Evolutionary conservation across 2,797 vertebrate genomes (phyloP).

Genomic region (Sciurus carolinensis): DNA sequence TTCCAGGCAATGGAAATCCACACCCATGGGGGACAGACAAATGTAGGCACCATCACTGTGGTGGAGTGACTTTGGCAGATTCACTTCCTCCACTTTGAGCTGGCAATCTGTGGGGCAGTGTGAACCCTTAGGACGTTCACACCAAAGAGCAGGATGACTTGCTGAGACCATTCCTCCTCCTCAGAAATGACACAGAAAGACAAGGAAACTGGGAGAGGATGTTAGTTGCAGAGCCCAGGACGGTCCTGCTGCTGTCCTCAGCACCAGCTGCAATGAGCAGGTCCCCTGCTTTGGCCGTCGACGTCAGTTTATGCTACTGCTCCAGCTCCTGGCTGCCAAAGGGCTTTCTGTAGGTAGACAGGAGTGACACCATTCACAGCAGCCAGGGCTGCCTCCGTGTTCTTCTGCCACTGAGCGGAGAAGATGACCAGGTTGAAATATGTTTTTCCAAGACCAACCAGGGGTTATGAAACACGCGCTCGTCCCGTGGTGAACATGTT

Average conservation of each 20-base stretch:
- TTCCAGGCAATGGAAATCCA: not conserved
- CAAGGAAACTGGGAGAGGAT: slow-evolving; percentile 14
- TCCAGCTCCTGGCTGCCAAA: fast-evolving
- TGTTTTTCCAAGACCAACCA: not conserved
- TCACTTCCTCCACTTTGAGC: not conserved
- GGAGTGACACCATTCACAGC: fast-evolving
- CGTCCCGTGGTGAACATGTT: not conserved
- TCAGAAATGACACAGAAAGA: not conserved
- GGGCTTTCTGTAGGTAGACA: fast-evolving
- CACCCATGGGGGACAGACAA: not conserved
- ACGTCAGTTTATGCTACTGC: not conserved
- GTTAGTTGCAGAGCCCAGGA: not conserved
- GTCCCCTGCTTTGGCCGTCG: not conserved
- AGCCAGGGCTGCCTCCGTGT: not conserved
- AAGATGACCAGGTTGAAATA: not conserved
- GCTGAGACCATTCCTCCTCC: not conserved
- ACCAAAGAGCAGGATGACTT: not conserved
- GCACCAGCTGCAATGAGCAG: not conserved
- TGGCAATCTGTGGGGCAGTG: not conserved
- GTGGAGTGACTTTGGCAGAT: not conserved
- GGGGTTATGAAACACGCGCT: not conserved
- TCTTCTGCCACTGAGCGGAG: not conserved
- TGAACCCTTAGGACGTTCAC: too few relatives aligned
- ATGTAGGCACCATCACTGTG: not conserved
- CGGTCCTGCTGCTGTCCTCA: not conserved